These are phyloP conservation scores for Trichonephila clavata DNA, from an alignment of 1,140 invertebrate species.

Conservation along the genomic window DNA sequence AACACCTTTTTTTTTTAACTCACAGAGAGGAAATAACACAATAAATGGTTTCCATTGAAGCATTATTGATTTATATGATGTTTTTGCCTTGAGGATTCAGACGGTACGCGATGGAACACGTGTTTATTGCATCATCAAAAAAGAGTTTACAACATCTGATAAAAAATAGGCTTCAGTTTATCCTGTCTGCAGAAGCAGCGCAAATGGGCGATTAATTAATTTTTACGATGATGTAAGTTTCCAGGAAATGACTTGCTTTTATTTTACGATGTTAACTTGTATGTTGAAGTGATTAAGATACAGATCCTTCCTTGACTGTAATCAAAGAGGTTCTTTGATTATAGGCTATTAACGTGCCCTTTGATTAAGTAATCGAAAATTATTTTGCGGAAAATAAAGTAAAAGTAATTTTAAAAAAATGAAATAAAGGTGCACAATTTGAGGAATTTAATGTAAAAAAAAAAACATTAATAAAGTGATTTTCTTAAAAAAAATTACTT, in stretches of 20 bases:
- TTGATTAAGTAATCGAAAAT: too few species aligned
- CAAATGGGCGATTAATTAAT: neutral
- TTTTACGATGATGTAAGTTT: neutral
- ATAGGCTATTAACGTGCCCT: too few species aligned
- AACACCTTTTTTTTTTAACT: too few species aligned
- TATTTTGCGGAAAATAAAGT: too few species aligned
- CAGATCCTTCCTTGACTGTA: neutral
- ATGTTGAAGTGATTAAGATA: neutral
- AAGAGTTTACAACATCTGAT: neutral
- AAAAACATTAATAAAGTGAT: too few species aligned
- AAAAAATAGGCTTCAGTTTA: neutral
- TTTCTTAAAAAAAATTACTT: too few species aligned
- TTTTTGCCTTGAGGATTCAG: neutral
- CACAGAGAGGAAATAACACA: neutral
- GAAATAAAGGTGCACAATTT: too few species aligned
- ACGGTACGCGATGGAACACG: neutral
- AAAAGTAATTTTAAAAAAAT: too few species aligned
- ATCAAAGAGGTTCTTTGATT: too few species aligned
- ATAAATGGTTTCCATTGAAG: neutral
- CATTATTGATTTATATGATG: neutral
- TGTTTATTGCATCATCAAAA: conserved; percentile 23
- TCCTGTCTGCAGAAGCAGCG: neutral
- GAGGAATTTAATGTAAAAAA: too few species aligned
- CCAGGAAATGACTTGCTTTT: neutral
- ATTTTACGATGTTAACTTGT: neutral